Percentiles rank a stretch among this genome's conserved stretches.
phyloP scores from a whole-genome alignment of 2,797 vertebrate genomes.

The Protonibea diacanthus region DNA sequence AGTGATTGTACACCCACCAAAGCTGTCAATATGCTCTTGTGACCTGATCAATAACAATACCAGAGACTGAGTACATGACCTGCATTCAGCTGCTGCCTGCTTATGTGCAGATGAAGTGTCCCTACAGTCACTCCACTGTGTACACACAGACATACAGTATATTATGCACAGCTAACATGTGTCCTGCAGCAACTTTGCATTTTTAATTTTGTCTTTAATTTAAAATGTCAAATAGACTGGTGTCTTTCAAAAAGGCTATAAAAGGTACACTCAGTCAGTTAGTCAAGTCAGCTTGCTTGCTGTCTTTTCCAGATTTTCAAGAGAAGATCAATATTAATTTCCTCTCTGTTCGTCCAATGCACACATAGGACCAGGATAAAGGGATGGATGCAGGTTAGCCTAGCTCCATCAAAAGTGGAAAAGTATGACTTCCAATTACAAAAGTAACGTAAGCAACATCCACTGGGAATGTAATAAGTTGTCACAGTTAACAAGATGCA shows the following conservation, averaged over 20 bases:
- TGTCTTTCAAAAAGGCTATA: neutral
- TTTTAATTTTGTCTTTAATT: neutral
- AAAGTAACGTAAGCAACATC: neutral
- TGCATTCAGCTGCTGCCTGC: conserved; percentile 68
- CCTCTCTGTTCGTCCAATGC: conserved; percentile 13
- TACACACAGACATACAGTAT: neutral
- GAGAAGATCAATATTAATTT: conserved; percentile 29
- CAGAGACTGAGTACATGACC: conserved; percentile 76
- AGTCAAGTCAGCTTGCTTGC: conserved; percentile 1
- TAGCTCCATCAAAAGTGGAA: neutral
- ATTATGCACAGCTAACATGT: neutral
- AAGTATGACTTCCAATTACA: neutral
- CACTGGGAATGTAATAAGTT: too few relatives aligned
- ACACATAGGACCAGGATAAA: neutral
- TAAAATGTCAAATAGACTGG: neutral
- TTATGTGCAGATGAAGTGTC: conserved; percentile 42
- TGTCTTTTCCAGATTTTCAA: conserved; percentile 5
- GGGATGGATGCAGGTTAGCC: neutral
- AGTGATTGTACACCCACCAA: conserved; percentile 49
- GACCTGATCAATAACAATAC: conserved; percentile 75
- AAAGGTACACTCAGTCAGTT: neutral
- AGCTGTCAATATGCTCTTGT: conserved; percentile 76
- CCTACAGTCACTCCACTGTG: conserved; percentile 29
- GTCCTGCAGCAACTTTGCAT: neutral
- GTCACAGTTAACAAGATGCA: too few relatives aligned